Evolutionary conservation across 2,888 invertebrate genomes (phyloP).

Genomic region (Argynnis bischoffii): DNA sequence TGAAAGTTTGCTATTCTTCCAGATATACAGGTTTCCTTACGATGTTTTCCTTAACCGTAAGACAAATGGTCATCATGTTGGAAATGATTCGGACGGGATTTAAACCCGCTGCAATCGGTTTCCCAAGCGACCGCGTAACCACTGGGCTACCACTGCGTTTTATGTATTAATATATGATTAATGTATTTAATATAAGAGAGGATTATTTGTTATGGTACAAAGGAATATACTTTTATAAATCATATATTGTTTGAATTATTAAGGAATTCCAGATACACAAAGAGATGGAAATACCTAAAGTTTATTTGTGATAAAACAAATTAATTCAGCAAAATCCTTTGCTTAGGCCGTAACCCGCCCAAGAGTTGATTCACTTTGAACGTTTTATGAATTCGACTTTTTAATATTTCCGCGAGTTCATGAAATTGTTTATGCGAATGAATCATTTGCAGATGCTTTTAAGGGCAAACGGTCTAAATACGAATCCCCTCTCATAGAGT

Average conservation of each 20-base stretch:
- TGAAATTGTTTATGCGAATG: constrained; percentile 21
- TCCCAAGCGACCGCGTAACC: no score
- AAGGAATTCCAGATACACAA: constrained; percentile 14
- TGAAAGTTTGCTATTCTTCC: no score
- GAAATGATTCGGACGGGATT: no score
- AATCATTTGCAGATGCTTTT: background rate
- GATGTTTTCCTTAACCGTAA: no score
- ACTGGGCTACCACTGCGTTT: no score
- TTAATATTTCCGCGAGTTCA: constrained; percentile 16
- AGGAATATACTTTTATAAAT: constrained; percentile 4
- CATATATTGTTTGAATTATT: constrained; percentile 5
- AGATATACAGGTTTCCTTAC: no score
- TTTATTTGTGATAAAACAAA: constrained; percentile 16
- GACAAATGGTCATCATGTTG: no score
- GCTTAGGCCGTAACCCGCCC: constrained; percentile 7
- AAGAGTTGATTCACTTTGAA: constrained; percentile 15
- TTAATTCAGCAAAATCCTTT: constrained; percentile 15
- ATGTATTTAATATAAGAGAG: no score
- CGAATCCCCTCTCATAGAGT: background rate
- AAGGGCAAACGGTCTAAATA: background rate
- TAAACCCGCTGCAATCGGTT: no score
- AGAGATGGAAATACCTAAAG: constrained; percentile 13
- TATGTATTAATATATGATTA: no score
- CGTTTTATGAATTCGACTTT: constrained; percentile 12
- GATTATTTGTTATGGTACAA: no score